phyloP scores from a whole-genome alignment of 2,888 invertebrate species.

The Catotricha subobsoleta region DNA sequence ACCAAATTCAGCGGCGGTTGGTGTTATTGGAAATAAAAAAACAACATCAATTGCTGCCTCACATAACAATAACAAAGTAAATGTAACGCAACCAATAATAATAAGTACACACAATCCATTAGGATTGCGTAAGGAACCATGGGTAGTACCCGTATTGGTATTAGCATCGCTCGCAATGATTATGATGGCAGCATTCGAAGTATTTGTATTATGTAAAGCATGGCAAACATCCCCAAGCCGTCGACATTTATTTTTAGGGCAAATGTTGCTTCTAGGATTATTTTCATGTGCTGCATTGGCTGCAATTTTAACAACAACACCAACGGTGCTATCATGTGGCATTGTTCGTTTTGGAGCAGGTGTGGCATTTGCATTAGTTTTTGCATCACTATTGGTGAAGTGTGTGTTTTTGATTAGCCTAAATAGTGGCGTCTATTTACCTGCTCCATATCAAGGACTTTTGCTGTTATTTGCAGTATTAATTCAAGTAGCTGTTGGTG shows the following conservation, averaged over 20 bases:
- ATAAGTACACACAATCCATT: conserved; percentile 18
- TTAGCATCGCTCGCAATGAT: conserved; percentile 70
- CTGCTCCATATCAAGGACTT: conserved; percentile 80
- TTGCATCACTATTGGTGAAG: conserved; percentile 81
- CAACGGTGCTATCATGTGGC: conserved; percentile 63
- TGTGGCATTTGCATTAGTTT: conserved; percentile 67
- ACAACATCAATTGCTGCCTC: too few species aligned
- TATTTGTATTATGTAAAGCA: conserved; percentile 73
- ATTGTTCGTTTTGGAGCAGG: conserved; percentile 68
- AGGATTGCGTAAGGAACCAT: conserved; percentile 53
- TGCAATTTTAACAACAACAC: conserved; percentile 58
- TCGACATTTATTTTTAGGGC: conserved; percentile 71
- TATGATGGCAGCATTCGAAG: conserved; percentile 71
- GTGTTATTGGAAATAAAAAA: conserved; percentile 15
- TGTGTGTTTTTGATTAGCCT: conserved; percentile 84
- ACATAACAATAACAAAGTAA: conserved; percentile 10
- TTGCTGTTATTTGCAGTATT: conserved; percentile 78
- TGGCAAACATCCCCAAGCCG: conserved; percentile 67
- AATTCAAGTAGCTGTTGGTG: conserved; percentile 71
- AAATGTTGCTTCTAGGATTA: conserved; percentile 67
- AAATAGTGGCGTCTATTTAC: conserved; percentile 78
- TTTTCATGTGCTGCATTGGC: conserved; percentile 67
- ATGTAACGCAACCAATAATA: conserved; percentile 19
- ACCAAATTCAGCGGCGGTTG: too few species aligned
- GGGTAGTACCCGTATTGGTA: conserved; percentile 80